Percentiles rank a stretch among this genome's conserved stretches.
phyloP scores from a whole-genome alignment of 2,113 vertebrate genomes.

The Cyanoderma ruficeps region DNA sequence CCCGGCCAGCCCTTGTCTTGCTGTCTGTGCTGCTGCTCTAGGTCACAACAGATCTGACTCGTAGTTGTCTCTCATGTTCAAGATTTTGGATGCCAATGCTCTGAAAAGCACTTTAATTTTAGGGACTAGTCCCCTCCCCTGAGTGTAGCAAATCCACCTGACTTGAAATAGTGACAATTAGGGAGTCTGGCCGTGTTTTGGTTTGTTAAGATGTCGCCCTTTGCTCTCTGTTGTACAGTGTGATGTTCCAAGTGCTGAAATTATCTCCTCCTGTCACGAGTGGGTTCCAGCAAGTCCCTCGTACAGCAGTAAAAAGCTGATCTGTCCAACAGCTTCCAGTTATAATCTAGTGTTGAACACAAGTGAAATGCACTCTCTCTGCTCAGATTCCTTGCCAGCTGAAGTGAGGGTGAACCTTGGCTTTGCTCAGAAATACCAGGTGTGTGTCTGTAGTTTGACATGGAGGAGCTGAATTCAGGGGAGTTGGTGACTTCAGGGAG shows the following conservation, averaged over 20 bases:
- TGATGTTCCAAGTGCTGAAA: constrained; percentile 38
- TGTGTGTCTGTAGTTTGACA: neutral
- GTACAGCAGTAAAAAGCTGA: neutral
- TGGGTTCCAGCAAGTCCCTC: constrained; percentile 23
- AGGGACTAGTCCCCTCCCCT: constrained; percentile 28
- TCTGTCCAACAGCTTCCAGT: constrained; percentile 29
- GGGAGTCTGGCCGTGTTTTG: constrained; percentile 4
- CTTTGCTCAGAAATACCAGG: constrained; percentile 38
- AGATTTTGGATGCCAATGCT: constrained; percentile 48
- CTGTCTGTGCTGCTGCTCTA: constrained; percentile 54
- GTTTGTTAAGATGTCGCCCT: neutral
- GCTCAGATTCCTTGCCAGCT: neutral
- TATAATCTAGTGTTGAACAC: neutral
- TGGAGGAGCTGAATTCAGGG: neutral
- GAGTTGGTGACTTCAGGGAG: neutral
- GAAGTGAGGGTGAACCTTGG: neutral
- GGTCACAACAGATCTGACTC: constrained; percentile 3
- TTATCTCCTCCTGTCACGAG: neutral
- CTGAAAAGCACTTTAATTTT: constrained; percentile 71
- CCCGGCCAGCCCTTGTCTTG: neutral
- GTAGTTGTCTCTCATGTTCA: constrained; percentile 61
- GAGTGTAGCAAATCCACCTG: constrained; percentile 61
- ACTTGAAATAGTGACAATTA: constrained; percentile 59
- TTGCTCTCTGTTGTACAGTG: constrained; percentile 11
- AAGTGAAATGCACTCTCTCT: neutral